Conservation (phyloP, 2,797 vertebrate species). For the Crocidura indochinensis region DNA sequence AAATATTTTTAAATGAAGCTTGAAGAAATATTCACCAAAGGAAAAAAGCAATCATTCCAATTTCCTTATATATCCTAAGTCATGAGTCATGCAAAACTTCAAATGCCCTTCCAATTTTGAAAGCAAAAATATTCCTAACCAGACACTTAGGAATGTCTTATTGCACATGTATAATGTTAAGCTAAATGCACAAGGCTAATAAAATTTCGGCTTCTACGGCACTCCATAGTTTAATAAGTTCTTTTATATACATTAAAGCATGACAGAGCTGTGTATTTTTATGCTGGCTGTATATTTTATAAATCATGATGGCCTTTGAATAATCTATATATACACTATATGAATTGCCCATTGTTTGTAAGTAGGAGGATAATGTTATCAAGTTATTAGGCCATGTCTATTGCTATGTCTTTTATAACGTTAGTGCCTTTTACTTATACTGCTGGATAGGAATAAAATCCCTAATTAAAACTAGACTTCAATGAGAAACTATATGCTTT, state of each 20-base stretch:
- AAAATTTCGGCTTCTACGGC: conserved; percentile 65
- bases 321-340: conserved; percentile 35
- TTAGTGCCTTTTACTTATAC: conserved; percentile 38
- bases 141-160: conserved; percentile 47
- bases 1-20: conserved; percentile 51
- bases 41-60: conserved; percentile 23
- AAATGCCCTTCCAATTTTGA: conserved; percentile 56
- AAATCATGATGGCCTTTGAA: conserved; percentile 48
- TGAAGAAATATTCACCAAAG: conserved; percentile 25
- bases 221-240: conserved; percentile 67
- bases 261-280: conserved; percentile 68
- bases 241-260: conserved; percentile 67
- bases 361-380: conserved; percentile 45
- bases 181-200: conserved; percentile 53
- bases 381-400: conserved; percentile 53
- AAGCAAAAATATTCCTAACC: conserved; percentile 55
- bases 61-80: background rate
- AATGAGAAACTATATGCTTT: conserved; percentile 28
- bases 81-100: background rate
- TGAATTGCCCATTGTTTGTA: background rate
- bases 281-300: conserved; percentile 55
- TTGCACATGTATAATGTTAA: background rate
- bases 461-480: conserved; percentile 51
- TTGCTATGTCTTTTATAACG: conserved; percentile 42
- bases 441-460: conserved; percentile 67